A percentile compares a stretch with the other conserved stretches of the same genome.
These are phyloP conservation scores for Phyllotreta striolata DNA, from an alignment of 2,888 invertebrate species.

Conservation along the genomic window DNA sequence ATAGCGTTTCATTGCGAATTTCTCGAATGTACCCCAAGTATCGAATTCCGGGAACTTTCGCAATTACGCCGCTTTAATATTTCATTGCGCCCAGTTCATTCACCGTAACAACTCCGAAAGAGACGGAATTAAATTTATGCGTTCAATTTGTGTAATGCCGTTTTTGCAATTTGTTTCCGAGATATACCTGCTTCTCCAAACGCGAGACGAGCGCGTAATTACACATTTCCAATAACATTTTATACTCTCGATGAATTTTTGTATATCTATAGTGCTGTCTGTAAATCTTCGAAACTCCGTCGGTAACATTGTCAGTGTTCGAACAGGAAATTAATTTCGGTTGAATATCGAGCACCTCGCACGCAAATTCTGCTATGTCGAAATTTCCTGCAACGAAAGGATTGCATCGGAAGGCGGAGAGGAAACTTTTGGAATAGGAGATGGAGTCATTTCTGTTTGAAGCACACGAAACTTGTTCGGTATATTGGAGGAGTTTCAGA, in stretches of 20 bases:
- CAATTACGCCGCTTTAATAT: conserved; percentile 25
- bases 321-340: conserved; percentile 13
- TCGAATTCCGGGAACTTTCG: conserved; percentile 21
- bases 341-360: conserved; percentile 7
- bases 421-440: too few relatives aligned
- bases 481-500: too few relatives aligned
- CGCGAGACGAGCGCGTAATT: background rate
- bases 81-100: conserved; percentile 25
- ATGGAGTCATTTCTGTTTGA: too few relatives aligned
- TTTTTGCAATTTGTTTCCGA: conserved; percentile 21
- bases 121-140: conserved; percentile 27
- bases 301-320: conserved; percentile 5
- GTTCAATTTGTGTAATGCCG: conserved; percentile 27
- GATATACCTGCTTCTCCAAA: conserved; percentile 15
- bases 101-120: conserved; percentile 24
- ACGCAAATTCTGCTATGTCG: too few relatives aligned
- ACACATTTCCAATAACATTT: too few relatives aligned
- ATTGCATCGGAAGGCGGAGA: too few relatives aligned
- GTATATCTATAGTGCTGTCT: too few relatives aligned
- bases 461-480: too few relatives aligned
- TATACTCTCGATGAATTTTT: too few relatives aligned
- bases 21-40: conserved; percentile 7
- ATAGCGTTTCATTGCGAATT: conserved; percentile 17
- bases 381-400: too few relatives aligned
- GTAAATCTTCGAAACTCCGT: background rate